Evolutionary conservation across 2,797 vertebrate species (phyloP), one percentile per base, ranked within the genome.

Genomic region (Trematomus bernacchii): DNA sequence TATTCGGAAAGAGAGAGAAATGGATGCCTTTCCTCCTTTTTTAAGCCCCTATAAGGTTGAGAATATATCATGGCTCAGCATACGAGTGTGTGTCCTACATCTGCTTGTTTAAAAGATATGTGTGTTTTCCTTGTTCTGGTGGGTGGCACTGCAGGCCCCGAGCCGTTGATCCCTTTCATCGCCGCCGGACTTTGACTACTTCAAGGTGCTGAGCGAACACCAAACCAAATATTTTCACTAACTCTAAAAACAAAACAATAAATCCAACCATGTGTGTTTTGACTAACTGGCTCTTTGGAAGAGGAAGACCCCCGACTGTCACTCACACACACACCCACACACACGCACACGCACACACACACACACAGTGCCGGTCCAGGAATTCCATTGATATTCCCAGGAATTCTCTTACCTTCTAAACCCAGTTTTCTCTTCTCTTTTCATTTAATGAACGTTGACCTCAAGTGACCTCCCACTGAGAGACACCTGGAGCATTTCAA

Each of bases 171-270:
- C 43, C 71, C 77, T 90, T 90, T 91, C 70, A 92, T 87, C 84
- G 3, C 74, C 0, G 80, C 73, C 53, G 73, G 84, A 85, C 81
- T 79, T 67, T 59, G 52, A 77, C 67, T 13, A 21, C 85, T 84
- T 84, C 82, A 80, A 88, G 72, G 75, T 65, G 78, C 65, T 18
- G 76, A 63, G 66, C 1, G 3, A 52, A 13, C 11, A 83, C 55
- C 76, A 85, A 85, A 85, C 65, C 61, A 84, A 88, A 91, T 89
- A 82, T 85, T 90, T 86, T 68, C 63, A 54, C 61, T 66, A 4
- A 27, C 27, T 27, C 27, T 27, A 68, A 54, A 1, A 63, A 19
- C 27, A n/a, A 66, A 65, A 27, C 27, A 4, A 27, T 27, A 84
- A 80, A 76, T 71, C 58, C 3, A 14, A 47, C 59, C 58, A 10